Conservation (phyloP, 2,113 vertebrate genomes). For the Siphamia tubifer region DNA sequence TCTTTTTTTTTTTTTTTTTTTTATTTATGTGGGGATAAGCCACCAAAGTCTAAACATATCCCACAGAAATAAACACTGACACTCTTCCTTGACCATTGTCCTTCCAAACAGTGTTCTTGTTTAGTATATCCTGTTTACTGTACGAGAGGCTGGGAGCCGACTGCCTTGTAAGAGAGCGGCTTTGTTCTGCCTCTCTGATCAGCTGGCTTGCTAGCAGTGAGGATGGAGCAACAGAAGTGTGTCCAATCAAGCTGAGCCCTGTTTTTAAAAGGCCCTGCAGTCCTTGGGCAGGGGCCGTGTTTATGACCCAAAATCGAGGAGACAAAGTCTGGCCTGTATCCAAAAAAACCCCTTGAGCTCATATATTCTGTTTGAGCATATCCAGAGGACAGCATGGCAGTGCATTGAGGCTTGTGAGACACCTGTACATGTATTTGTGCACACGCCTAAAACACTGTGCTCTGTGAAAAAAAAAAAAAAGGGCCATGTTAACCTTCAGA, state of each 20-base stretch:
- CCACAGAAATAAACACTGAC: too few species aligned
- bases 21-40: background rate
- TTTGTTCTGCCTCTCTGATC: slow-evolving; percentile 70
- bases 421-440: slow-evolving; percentile 43
- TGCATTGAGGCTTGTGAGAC: slow-evolving; percentile 30
- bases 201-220: slow-evolving; percentile 49
- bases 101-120: background rate
- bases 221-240: slow-evolving; percentile 56
- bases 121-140: slow-evolving; percentile 38
- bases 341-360: slow-evolving; percentile 41
- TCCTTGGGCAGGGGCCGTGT: slow-evolving; percentile 57
- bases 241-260: slow-evolving; percentile 70
- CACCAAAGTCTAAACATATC: background rate
- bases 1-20: too few species aligned
- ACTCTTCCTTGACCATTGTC: too few species aligned
- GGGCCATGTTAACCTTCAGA: slow-evolving; percentile 29
- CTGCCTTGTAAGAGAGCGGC: slow-evolving; percentile 46
- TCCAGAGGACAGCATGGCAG: slow-evolving; percentile 39
- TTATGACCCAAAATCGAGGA: slow-evolving; percentile 68
- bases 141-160: slow-evolving; percentile 38
- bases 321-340: slow-evolving; percentile 48
- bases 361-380: slow-evolving; percentile 52
- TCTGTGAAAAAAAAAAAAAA: too few species aligned
- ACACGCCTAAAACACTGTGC: too few species aligned
- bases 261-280: slow-evolving; percentile 65